phyloP scores from a whole-genome alignment of 2,888 invertebrate genomes.

The Megaustenia siamemsis region DNA sequence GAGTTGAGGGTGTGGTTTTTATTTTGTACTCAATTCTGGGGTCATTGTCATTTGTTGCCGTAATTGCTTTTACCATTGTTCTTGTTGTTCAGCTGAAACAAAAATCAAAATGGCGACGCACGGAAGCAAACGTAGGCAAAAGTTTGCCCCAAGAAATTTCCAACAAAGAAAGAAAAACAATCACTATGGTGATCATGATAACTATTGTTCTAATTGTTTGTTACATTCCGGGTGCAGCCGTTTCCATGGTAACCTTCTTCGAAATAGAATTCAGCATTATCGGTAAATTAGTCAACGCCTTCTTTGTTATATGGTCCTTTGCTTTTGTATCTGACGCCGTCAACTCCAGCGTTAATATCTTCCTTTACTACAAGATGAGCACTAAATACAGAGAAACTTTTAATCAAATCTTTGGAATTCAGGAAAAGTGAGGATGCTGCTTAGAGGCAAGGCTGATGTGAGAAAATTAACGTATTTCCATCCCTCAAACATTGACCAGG shows the following conservation, averaged over 20 bases:
- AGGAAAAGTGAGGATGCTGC: too few species aligned
- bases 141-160: neutral
- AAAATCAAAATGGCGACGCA: neutral
- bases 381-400: constrained; percentile 27
- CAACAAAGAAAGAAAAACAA: neutral
- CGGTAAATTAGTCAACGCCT: neutral
- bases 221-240: neutral
- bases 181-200: constrained; percentile 1
- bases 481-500: too few species aligned
- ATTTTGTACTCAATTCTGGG: neutral
- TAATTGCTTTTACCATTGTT: constrained; percentile 6
- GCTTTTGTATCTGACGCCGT: constrained; percentile 13
- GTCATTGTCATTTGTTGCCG: neutral
- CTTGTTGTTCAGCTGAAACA: neutral
- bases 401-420: neutral
- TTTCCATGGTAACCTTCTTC: neutral
- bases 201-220: neutral
- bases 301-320: constrained; percentile 24
- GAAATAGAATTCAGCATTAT: neutral
- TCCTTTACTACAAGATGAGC: constrained; percentile 29
- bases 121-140: neutral
- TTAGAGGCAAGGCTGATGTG: too few species aligned
- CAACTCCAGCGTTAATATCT: constrained; percentile 35
- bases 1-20: neutral
- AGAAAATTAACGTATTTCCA: too few species aligned